These are phyloP conservation scores for Moxostoma hubbsi DNA, from an alignment of 2,797 vertebrate genomes.

Conservation along the genomic window DNA sequence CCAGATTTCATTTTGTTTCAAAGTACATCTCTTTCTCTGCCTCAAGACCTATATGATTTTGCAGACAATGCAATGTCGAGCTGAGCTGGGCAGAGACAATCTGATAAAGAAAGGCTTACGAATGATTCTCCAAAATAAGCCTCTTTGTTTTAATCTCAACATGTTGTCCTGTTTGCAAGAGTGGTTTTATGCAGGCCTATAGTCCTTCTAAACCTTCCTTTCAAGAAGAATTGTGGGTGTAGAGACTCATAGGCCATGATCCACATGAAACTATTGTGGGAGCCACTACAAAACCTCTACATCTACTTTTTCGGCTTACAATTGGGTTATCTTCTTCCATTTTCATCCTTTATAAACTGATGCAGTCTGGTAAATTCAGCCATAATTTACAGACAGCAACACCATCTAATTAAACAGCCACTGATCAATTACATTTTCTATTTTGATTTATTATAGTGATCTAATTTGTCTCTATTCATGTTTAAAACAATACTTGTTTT, in stretches of 20 bases:
- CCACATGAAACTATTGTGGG: constrained; percentile 51
- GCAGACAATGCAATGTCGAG: not conserved
- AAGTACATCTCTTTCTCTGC: not conserved
- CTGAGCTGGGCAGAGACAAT: not conserved
- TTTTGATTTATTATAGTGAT: not conserved
- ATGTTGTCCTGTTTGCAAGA: constrained; percentile 11
- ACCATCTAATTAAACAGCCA: not conserved
- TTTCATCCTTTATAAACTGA: constrained; percentile 13
- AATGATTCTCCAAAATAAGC: constrained; percentile 35
- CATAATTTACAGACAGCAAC: not conserved
- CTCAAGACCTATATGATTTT: not conserved
- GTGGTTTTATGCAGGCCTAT: constrained; percentile 3
- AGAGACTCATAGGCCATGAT: constrained; percentile 42
- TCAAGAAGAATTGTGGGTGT: constrained; percentile 24
- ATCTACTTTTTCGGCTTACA: constrained; percentile 32
- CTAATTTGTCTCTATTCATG: not conserved
- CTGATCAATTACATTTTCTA: not conserved
- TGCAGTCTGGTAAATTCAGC: constrained; percentile 1
- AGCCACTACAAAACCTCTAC: constrained; percentile 51
- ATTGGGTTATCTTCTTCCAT: constrained; percentile 20
- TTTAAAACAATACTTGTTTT: not conserved
- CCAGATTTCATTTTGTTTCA: not conserved
- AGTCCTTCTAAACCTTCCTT: constrained; percentile 13
- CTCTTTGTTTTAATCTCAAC: constrained; percentile 44
- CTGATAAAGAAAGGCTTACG: constrained; percentile 23